Conservation (phyloP, 2,797 vertebrate species). For the Numenius phaeopus region DNA sequence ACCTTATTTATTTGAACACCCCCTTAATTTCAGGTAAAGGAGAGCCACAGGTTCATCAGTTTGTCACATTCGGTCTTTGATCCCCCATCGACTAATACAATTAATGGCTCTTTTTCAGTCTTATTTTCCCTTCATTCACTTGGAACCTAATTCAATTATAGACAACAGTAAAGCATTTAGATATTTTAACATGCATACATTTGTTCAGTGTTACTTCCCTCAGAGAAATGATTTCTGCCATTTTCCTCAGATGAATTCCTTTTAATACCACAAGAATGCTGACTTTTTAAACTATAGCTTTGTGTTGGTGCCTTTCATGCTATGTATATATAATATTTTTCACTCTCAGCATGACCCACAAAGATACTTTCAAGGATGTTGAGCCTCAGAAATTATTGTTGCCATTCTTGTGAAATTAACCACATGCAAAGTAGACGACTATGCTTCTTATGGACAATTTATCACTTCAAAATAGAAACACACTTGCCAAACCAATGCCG, state of each 20-base stretch:
- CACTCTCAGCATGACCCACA: constrained; percentile 32
- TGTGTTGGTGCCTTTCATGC: constrained; percentile 37
- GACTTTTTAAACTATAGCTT: constrained; percentile 24
- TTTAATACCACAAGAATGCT: constrained; percentile 39
- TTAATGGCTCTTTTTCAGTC: not conserved
- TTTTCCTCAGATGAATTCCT: constrained; percentile 40
- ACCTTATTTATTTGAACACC: not conserved
- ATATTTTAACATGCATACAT: not conserved
- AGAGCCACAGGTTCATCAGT: not conserved
- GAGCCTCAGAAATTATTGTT: constrained; percentile 5
- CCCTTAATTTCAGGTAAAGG: not conserved
- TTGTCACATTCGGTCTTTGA: not conserved
- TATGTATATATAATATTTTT: constrained; percentile 4
- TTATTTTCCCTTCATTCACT: constrained; percentile 31
- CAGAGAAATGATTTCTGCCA: constrained; percentile 8
- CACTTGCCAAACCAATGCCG: not conserved
- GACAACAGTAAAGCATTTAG: not conserved
- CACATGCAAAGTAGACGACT: constrained; percentile 1
- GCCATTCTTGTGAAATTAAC: constrained; percentile 27
- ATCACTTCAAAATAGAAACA: constrained; percentile 27
- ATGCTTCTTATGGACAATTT: not conserved
- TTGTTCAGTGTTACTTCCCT: not conserved
- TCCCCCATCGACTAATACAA: not conserved
- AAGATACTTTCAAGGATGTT: not conserved
- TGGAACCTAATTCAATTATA: constrained; percentile 37